Evolutionary conservation across 1,140 invertebrate genomes (phyloP).

Genomic region (Drosophila lacertosa): DNA sequence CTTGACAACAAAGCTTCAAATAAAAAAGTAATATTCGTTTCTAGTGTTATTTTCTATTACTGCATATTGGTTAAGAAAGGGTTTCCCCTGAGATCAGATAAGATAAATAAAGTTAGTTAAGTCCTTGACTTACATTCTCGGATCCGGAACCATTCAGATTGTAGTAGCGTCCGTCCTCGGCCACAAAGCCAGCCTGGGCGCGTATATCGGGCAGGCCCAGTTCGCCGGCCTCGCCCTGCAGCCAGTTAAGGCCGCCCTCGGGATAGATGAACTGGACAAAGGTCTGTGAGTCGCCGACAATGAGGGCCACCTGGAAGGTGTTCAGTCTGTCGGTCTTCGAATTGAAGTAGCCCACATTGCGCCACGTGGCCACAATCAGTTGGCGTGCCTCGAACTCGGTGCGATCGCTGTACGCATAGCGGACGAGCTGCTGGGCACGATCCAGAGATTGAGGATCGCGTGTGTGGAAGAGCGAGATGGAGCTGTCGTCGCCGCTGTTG

Average conservation of each 20-base stretch:
- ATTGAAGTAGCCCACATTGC: conserved; percentile 87
- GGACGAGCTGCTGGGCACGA: conserved; percentile 88
- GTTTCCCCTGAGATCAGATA: too few relatives aligned
- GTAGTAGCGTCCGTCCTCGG: conserved; percentile 90
- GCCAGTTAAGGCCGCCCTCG: conserved; percentile 95
- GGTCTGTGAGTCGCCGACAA: conserved; percentile 91
- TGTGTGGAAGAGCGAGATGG: conserved; percentile 92
- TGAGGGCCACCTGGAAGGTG: conserved; percentile 87
- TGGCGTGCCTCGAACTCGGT: conserved; percentile 86
- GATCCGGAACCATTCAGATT: conserved; percentile 93
- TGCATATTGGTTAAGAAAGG: too few relatives aligned
- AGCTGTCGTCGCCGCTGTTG: conserved; percentile 85
- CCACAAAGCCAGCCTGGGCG: conserved; percentile 96
- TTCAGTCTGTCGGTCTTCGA: conserved; percentile 85
- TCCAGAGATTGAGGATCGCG: conserved; percentile 87
- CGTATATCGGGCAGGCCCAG: conserved; percentile 91
- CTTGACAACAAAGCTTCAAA: too few relatives aligned
- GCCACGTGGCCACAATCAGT: conserved; percentile 89
- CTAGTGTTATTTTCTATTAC: too few relatives aligned
- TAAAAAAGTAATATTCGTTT: too few relatives aligned
- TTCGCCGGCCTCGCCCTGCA: conserved; percentile 89
- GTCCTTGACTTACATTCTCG: conserved; percentile 88
- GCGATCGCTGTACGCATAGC: conserved; percentile 88
- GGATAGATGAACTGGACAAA: conserved; percentile 95
- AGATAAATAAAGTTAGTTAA: too few relatives aligned